Base-by-base conservation (phyloP, 2,113 vertebrate species). In the Nyctibius bracteatus region DNA sequence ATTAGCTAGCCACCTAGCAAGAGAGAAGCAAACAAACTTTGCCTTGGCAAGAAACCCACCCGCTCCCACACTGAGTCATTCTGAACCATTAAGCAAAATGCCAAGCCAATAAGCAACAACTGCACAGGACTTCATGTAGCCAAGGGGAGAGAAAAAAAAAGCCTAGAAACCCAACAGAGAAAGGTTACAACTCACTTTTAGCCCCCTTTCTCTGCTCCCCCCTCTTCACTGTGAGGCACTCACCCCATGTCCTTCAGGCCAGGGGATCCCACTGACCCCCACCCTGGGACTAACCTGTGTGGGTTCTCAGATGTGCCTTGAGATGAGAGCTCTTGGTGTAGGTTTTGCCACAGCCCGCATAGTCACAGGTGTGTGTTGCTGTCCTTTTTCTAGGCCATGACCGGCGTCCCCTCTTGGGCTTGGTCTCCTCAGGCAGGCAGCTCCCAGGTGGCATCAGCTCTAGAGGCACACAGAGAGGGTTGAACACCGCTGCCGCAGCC, bases 241-340 rank as follows among this genome's bases (percentile, higher is more conserved):
- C 22, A 44, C 3, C 4, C 12, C 18, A 1, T 3, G 4, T 4
- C 7, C 20, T n/a, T 66, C 16, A 12, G 3, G 17, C 18, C 2
- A 3, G 5, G 46, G 30, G 24, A 46, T n/a, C 7, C 13, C 20
- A 14, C 43, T 5, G 14, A 71, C 2, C 4, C 4, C 10, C 3
- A 1, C 3, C 0, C 8, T 1, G 8, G 44, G 33, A 74, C 98
- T 88, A 97, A 99, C 99, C 99, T 99, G 99, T 99, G 98, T 99
- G 99, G 21, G 99, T 99, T 94, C 99, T 98, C 94, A 99, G 98
- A 86, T 99, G 99, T 0, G 99, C 99, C 97, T 99, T 99, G 91
- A 99, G 99, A 97, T 99, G 99, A 47, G 99, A 99, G 96, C 99
- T 99, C 97, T 99, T 99, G 24, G 99, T 99, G 96, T 99, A 99